These are phyloP conservation scores for Epinotia brunnichana DNA, from an alignment of 2,888 invertebrate genomes.

Conservation along the genomic window DNA sequence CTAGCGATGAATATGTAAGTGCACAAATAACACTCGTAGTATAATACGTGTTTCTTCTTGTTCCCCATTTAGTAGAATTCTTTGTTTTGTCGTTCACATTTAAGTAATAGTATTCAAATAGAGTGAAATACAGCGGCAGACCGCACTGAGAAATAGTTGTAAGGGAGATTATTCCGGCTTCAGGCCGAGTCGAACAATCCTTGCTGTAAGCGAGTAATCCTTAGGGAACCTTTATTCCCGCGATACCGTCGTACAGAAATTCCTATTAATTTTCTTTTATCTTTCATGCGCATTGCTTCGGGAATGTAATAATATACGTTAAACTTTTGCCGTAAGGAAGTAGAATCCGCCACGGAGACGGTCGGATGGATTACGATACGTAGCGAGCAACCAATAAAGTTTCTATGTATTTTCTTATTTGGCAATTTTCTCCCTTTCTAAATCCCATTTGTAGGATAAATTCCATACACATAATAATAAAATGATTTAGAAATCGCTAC, in stretches of 20 bases:
- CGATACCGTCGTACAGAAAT: constrained; percentile 4
- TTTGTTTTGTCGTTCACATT: not conserved
- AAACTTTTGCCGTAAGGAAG: constrained; percentile 27
- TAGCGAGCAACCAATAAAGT: constrained; percentile 34
- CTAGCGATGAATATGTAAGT: no score
- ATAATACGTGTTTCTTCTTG: no score
- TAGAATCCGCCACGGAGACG: constrained; percentile 17
- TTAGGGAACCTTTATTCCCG: constrained; percentile 13
- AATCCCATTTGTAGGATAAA: constrained; percentile 29
- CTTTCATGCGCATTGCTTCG: constrained; percentile 13
- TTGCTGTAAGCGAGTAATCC: constrained; percentile 15
- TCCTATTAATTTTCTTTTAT: constrained; percentile 22
- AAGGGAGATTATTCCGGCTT: constrained; percentile 20
- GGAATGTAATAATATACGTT: constrained; percentile 39
- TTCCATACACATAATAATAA: constrained; percentile 18
- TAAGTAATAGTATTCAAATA: constrained; percentile 16
- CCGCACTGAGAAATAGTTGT: constrained; percentile 18
- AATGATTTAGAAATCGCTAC: constrained; percentile 1
- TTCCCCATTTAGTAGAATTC: no score
- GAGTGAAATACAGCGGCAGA: not conserved
- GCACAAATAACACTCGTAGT: no score
- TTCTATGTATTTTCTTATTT: constrained; percentile 31
- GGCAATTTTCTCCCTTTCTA: constrained; percentile 34
- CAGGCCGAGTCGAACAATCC: constrained; percentile 21
- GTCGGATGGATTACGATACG: constrained; percentile 32